A percentile compares a stretch with the other conserved stretches of the same genome.
These are phyloP conservation scores for Habroteleia sp. DNA, from an alignment of 2,888 invertebrate genomes.

Conservation along the genomic window DNA sequence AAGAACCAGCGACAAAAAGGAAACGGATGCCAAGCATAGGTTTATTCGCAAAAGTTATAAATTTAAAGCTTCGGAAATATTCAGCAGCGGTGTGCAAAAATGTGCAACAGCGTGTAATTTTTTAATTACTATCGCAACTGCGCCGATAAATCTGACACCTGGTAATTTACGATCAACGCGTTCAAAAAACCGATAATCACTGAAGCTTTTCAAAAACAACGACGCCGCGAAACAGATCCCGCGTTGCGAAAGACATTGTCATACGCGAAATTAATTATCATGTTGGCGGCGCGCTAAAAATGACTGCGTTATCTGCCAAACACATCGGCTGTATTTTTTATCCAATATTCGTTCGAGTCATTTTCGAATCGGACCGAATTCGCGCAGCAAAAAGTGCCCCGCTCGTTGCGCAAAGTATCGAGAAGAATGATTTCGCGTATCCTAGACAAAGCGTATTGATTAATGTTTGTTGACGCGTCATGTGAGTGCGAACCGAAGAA, in stretches of 20 bases:
- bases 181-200: conserved; percentile 18
- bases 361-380: conserved; percentile 26
- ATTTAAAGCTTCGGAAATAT: no score
- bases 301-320: conserved; percentile 15
- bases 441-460: conserved; percentile 61
- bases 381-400: conserved; percentile 24
- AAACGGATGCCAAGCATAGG: no score
- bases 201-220: conserved; percentile 33
- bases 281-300: conserved; percentile 41
- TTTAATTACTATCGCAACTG: conserved; percentile 14
- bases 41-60: no score
- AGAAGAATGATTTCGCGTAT: conserved; percentile 48
- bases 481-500: conserved; percentile 4
- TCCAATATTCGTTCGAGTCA: conserved; percentile 4
- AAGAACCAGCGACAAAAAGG: no score
- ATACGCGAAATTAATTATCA: conserved; percentile 48
- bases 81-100: no score
- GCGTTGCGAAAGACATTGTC: conserved; percentile 42
- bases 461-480: conserved; percentile 52
- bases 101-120: no score
- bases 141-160: conserved; percentile 17
- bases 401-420: conserved; percentile 41
- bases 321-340: conserved; percentile 34
- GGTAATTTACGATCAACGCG: conserved; percentile 37
- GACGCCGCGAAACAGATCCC: conserved; percentile 12